Evolutionary conservation across 2,797 vertebrate species (phyloP).

Genomic region (Sciurus vulgaris): DNA sequence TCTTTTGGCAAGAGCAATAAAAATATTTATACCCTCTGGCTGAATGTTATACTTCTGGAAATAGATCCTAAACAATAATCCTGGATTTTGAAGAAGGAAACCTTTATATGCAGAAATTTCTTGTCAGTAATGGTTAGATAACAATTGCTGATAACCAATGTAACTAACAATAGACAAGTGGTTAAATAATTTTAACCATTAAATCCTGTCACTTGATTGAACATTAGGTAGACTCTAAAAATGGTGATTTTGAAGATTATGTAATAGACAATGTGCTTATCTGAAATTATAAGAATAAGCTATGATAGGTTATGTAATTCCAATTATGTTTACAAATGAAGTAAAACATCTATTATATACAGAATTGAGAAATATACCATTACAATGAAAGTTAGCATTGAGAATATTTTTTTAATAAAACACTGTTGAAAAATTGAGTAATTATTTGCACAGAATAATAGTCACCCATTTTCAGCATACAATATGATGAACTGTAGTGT

Average conservation of each 20-base stretch:
- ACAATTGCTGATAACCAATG: neutral
- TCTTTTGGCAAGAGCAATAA: constrained; percentile 52
- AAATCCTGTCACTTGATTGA: constrained; percentile 39
- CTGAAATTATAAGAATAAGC: constrained; percentile 7
- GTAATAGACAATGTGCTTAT: constrained; percentile 7
- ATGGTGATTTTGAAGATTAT: constrained; percentile 33
- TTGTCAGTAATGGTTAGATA: constrained; percentile 6
- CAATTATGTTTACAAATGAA: constrained; percentile 55
- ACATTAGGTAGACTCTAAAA: constrained; percentile 52
- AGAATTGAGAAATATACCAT: neutral
- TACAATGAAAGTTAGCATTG: neutral
- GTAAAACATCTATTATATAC: neutral
- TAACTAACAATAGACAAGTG: constrained; percentile 38
- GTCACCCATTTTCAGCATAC: neutral
- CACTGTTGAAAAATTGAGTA: neutral
- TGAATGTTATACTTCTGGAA: constrained; percentile 42
- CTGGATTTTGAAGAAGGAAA: constrained; percentile 62
- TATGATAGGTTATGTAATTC: neutral
- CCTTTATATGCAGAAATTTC: neutral
- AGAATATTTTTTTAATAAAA: constrained; percentile 33
- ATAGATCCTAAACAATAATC: constrained; percentile 13
- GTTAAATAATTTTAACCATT: neutral
- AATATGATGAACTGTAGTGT: neutral
- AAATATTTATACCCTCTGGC: neutral
- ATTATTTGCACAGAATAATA: neutral